phyloP scores from a whole-genome alignment of 1,140 invertebrate species.

The Laupala kohalensis region DNA sequence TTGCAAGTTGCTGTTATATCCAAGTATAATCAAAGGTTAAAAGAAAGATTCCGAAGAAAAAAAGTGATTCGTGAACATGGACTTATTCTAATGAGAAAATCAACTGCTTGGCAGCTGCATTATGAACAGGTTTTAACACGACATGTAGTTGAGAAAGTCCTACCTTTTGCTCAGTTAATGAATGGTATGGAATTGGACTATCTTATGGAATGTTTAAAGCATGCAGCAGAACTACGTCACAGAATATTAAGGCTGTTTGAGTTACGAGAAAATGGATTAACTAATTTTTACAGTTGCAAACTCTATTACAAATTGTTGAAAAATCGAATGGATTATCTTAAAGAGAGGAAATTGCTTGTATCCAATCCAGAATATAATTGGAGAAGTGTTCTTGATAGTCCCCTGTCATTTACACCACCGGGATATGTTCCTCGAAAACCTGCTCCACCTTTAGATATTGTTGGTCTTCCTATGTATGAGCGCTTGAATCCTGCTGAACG shows the following conservation, averaged over 20 bases:
- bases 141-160: slow-evolving; percentile 43
- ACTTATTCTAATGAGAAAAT: slow-evolving; percentile 55
- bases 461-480: slow-evolving; percentile 64
- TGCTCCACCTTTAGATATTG: slow-evolving; percentile 57
- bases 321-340: slow-evolving; percentile 41
- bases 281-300: slow-evolving; percentile 43
- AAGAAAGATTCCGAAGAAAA: slow-evolving; percentile 54
- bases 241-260: slow-evolving; percentile 47
- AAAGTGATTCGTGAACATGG: slow-evolving; percentile 65
- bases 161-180: slow-evolving; percentile 59
- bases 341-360: slow-evolving; percentile 25
- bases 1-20: slow-evolving; percentile 53
- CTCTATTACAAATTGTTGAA: slow-evolving; percentile 51
- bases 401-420: neutral
- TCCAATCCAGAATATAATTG: neutral
- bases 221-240: slow-evolving; percentile 51
- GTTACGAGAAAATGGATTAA: slow-evolving; percentile 57
- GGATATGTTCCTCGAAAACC: slow-evolving; percentile 20
- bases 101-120: slow-evolving; percentile 42
- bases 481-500: slow-evolving; percentile 56
- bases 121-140: slow-evolving; percentile 39
- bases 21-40: slow-evolving; percentile 55
- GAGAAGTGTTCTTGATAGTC: neutral
- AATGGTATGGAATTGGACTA: slow-evolving; percentile 60
- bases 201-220: slow-evolving; percentile 58